Conservation (phyloP, 2,113 vertebrate genomes). For the Ovibos moschatus region DNA sequence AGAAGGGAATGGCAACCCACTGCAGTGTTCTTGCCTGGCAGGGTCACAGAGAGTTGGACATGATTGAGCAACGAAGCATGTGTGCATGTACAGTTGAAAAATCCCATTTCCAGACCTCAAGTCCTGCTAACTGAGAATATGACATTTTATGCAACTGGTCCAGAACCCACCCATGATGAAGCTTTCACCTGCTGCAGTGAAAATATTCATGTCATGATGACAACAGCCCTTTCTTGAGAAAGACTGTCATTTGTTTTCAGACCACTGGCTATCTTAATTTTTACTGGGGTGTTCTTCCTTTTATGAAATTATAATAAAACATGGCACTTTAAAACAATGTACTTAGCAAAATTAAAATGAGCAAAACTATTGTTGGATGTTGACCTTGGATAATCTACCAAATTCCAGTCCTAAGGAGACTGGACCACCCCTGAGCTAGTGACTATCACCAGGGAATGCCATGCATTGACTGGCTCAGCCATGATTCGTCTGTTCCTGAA, state of each 20-base stretch:
- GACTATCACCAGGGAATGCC: not conserved
- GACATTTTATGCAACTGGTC: not conserved
- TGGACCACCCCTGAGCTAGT: not conserved
- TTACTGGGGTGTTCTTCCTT: not conserved
- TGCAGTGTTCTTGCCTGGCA: not conserved
- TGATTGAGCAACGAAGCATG: fast-evolving
- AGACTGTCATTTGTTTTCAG: not conserved
- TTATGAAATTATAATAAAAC: slow-evolving; percentile 3
- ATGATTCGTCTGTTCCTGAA: not conserved
- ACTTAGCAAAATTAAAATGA: slow-evolving; percentile 2
- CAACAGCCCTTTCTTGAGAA: not conserved
- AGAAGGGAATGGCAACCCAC: not conserved
- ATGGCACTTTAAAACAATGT: not conserved
- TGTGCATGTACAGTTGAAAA: not conserved
- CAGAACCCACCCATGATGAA: not conserved
- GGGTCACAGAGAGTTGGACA: not conserved
- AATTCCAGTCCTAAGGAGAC: not conserved
- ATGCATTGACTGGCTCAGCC: not conserved
- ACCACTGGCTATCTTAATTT: not conserved
- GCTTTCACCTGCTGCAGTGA: not conserved
- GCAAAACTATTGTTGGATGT: not conserved
- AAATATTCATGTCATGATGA: not conserved
- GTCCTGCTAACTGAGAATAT: not conserved
- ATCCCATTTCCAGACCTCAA: not conserved
- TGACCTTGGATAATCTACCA: not conserved